phyloP scores from a whole-genome alignment of 30 jellyfish, hydroid and myxozoan genomes.

The Rhopilema esculentum region DNA sequence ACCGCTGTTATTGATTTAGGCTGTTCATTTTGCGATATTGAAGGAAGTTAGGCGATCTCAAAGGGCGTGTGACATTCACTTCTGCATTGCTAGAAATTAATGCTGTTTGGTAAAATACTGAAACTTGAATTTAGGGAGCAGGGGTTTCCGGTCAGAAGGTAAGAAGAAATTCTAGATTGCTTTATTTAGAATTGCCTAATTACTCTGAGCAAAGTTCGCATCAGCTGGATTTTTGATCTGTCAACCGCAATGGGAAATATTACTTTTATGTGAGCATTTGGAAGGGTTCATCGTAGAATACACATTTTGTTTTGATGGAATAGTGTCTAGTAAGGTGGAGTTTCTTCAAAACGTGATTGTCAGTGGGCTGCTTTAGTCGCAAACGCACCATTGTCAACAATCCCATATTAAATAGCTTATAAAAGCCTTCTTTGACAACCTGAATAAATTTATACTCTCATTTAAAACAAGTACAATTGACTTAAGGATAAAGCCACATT shows the following conservation, averaged over 20 bases:
- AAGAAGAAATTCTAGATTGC: neutral
- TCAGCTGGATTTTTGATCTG: neutral
- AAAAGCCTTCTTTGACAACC: slow-evolving; percentile 55
- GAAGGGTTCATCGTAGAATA: neutral
- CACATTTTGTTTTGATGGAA: neutral
- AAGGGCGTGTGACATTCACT: neutral
- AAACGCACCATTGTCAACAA: slow-evolving; percentile 15
- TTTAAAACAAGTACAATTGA: slow-evolving; percentile 45
- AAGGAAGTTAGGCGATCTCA: slow-evolving; percentile 35
- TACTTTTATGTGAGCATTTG: neutral
- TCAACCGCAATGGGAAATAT: neutral
- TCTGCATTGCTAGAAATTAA: neutral
- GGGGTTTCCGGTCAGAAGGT: neutral
- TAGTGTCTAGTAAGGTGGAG: neutral
- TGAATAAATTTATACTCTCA: slow-evolving; percentile 44
- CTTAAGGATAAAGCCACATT: slow-evolving; percentile 39
- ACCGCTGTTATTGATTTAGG: slow-evolving; percentile 15
- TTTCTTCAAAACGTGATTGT: neutral
- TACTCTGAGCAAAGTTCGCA: neutral
- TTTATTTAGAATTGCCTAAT: neutral
- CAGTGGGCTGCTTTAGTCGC: neutral
- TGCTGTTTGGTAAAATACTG: neutral
- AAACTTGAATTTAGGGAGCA: neutral
- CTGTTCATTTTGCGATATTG: slow-evolving; percentile 26
- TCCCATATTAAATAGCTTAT: slow-evolving; percentile 11